Conservation (phyloP, 2,113 vertebrate genomes). For the Notarius quadriscutis region DNA sequence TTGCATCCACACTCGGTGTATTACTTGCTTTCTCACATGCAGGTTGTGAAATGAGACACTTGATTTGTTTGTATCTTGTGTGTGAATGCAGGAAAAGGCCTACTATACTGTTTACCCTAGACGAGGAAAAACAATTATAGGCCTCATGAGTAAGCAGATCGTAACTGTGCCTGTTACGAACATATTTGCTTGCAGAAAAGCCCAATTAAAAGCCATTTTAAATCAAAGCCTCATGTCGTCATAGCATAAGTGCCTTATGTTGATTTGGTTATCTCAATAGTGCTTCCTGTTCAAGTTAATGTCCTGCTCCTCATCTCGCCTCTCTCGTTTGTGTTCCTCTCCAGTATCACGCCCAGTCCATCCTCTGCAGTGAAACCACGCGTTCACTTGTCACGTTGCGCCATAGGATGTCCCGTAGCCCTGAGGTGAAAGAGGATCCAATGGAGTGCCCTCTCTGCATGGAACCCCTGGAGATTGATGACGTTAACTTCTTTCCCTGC, state of each 20-base stretch:
- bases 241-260: neutral
- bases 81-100: neutral
- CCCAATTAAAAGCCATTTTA: neutral
- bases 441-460: conserved; percentile 94
- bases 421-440: conserved; percentile 86
- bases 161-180: neutral
- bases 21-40: neutral
- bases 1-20: neutral
- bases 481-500: conserved; percentile 93
- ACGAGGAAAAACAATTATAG: neutral
- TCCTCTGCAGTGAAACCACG: conserved; percentile 29
- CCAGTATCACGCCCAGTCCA: neutral
- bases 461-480: conserved; percentile 91
- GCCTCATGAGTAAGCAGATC: neutral
- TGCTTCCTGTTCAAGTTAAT: neutral
- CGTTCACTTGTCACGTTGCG: neutral
- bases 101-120: neutral
- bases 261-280: neutral
- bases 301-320: neutral
- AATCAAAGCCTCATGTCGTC: neutral
- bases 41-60: neutral
- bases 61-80: neutral
- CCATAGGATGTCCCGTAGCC: conserved; percentile 84
- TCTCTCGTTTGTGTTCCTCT: neutral
- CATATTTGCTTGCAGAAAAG: neutral